Base-by-base conservation (phyloP, 2,797 vertebrate genomes). In the Pipistrellus nathusii region DNA sequence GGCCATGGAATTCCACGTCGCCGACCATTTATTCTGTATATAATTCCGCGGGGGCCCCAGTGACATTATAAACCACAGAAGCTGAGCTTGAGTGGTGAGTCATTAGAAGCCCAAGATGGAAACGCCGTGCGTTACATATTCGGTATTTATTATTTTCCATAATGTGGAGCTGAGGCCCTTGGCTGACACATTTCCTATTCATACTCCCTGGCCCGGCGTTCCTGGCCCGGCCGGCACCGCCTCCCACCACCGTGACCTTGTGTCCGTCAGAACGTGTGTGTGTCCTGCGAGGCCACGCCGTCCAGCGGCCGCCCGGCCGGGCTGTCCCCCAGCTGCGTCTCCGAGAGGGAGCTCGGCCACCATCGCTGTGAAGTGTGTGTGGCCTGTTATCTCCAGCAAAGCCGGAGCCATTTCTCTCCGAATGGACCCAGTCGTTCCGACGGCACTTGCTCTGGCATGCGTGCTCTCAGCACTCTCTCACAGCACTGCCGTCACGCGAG, bases 31-130 rank as follows among this genome's bases (percentile, higher is more conserved):
- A 97, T 98, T 98, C 97, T 98, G 98, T 98, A 97, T 97, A 98
- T 97, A 98, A 98, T 98, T 98, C 98, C 97, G 91, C 27, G 95
- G 98, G 97, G 98, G 97, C 44, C 97, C 95, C 96, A 94, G 97
- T 98, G 98, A 97, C 98, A 98, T 98, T 98, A 98, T 98, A 98
- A 98, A 98, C 96, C 97, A 97, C 98, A 97, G 97, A 98, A 97
- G 96, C 98, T 83, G 96, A 98, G 95, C 97, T 98, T 97, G 97
- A 97, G 97, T 97, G 96, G 92, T 97, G 98, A 98, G 97, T 98
- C 98, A 96, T 97, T 96, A 96, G 98, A 98, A 98, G 96, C 96
- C 96, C 95, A 96, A 97, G 98, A 98, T 57, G 93, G 96, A 97
- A 97, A 97, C 97, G 96, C 96, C 93, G 96, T 66, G 51, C 96